Conservation (phyloP, 2,888 invertebrate species). For the Eumerus sabulonum region DNA sequence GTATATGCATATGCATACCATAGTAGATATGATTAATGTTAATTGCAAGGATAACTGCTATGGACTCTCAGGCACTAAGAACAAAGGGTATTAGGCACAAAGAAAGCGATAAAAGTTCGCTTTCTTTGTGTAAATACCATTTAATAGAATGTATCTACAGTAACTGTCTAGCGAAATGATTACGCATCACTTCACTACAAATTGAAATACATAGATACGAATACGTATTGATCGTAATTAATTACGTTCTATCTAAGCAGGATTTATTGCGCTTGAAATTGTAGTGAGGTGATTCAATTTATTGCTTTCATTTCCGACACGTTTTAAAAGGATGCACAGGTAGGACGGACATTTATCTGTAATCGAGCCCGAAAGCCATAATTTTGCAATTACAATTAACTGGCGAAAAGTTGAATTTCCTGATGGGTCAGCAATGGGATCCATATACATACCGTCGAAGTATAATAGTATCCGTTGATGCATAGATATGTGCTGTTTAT, state of each 20-base stretch:
- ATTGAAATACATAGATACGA: slow-evolving; percentile 13
- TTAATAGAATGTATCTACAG: no score
- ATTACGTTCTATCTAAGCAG: slow-evolving; percentile 48
- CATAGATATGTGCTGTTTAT: no score
- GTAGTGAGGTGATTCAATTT: slow-evolving; percentile 55
- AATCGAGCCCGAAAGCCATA: slow-evolving; percentile 21
- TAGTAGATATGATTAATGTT: no score
- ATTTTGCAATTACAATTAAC: slow-evolving; percentile 43
- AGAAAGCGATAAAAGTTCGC: no score
- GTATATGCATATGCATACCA: no score
- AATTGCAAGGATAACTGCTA: no score
- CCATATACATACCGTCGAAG: no score
- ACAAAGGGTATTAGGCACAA: no score
- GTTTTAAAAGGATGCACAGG: slow-evolving; percentile 53
- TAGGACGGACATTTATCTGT: slow-evolving; percentile 20
- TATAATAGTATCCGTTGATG: no score
- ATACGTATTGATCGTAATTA: slow-evolving; percentile 33
- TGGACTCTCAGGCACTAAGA: no score
- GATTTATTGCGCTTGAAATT: slow-evolving; percentile 50
- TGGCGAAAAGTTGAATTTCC: slow-evolving; percentile 4
- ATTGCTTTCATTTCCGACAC: slow-evolving; percentile 64
- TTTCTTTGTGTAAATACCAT: no score
- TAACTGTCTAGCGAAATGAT: neutral
- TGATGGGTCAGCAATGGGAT: neutral
- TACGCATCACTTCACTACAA: slow-evolving; percentile 13